Evolutionary conservation across 2,888 invertebrate genomes (phyloP), one percentile per base, ranked within the genome.

Genomic region (Coleophora deauratella): DNA sequence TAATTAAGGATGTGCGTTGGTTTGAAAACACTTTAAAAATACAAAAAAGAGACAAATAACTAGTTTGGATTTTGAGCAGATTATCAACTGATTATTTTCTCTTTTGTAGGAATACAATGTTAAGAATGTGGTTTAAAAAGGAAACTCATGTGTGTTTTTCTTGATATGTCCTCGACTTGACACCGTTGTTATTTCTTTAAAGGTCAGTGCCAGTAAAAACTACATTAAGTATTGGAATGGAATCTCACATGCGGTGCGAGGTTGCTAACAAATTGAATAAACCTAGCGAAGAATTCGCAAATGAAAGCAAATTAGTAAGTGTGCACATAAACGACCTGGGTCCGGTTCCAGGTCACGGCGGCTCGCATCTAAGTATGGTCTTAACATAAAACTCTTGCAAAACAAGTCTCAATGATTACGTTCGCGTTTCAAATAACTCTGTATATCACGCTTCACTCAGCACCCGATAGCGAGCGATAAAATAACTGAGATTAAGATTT

Each of bases 311-410:
- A 21, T 21, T 21, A 21, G 21, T 21, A 21, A 6, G 21, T 21
- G 21, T 21, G 21, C 21, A 21, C 21, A 21, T 21, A 21, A 21
- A 21, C 21, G 21, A 21, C 21, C 21, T 33, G 13, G 28, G 27
- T 15, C 41, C 35, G 38, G 43, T 35, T 39, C 11, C 38, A 31
- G 38, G 36, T 32, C 30, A 34, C 12, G 37, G 37, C 39, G 31
- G 35, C 40, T 40, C 40, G 39, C 21, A 21, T 21, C 21, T 21
- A 4, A 21, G 21, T 21, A 21, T 21, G 21, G 21, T 21, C 21
- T 3, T 21, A 21, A 21, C 6, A 36, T 39, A 36, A 39, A 36
- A 42, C 27, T 11, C 39, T 43, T 43, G 40, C 43, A 37, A 40
- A 43, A 43, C 43, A 27, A 12, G 37, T 38, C 35, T 14, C 3